Evolutionary conservation across 30 jellyfish, hydroid and myxozoan species (phyloP).

Genomic region (Pseudorhiza aurosa): DNA sequence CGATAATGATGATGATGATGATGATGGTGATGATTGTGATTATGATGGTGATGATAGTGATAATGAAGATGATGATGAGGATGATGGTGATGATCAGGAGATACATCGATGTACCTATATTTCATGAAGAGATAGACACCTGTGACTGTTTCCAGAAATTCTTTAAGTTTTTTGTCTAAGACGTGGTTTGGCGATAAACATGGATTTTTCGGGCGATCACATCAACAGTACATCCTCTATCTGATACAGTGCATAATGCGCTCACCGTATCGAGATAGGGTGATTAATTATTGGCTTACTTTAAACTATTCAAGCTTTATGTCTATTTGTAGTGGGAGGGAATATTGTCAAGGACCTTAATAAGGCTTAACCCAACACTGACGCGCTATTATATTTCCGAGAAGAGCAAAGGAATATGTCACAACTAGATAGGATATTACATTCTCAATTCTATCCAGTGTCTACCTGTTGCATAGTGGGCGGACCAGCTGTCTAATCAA

Average conservation of each 20-base stretch:
- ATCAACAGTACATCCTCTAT: not conserved
- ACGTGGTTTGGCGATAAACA: too few relatives aligned
- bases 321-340: constrained; percentile 16
- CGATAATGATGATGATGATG: too few relatives aligned
- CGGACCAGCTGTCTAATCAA: not conserved
- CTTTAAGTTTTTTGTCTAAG: too few relatives aligned
- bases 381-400: not conserved
- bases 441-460: not conserved
- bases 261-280: too few relatives aligned
- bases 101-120: too few relatives aligned
- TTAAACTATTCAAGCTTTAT: not conserved
- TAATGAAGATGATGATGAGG: too few relatives aligned
- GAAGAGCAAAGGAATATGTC: not conserved
- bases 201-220: too few relatives aligned
- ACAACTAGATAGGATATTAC: not conserved
- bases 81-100: too few relatives aligned
- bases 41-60: too few relatives aligned
- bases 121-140: too few relatives aligned
- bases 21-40: too few relatives aligned
- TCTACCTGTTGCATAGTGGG: not conserved
- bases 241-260: not conserved
- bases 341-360: not conserved
- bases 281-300: not conserved
- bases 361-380: not conserved
- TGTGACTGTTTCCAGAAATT: too few relatives aligned